Evolutionary conservation across 2,797 vertebrate species (phyloP).

Genomic region (Orientallactaga sibirica): DNA sequence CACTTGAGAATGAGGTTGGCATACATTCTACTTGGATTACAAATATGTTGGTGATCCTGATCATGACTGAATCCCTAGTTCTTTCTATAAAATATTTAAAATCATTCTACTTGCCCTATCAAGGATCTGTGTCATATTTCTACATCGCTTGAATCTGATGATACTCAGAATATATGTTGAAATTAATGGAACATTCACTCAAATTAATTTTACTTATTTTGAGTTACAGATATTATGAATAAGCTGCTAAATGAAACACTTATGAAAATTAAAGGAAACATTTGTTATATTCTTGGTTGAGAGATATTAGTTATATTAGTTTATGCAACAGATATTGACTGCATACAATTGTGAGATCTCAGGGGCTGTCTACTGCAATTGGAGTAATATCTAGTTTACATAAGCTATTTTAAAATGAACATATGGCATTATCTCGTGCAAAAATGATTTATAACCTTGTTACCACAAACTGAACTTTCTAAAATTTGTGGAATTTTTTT

Average conservation of each 20-base stretch:
- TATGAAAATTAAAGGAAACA: conserved; percentile 11
- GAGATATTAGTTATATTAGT: background rate
- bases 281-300: background rate
- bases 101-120: background rate
- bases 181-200: background rate
- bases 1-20: background rate
- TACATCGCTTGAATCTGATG: background rate
- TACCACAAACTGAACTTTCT: background rate
- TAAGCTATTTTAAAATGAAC: conserved; percentile 20
- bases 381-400: background rate
- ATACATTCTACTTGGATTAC: background rate
- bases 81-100: conserved; percentile 1
- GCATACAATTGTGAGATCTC: background rate
- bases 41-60: background rate
- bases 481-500: background rate
- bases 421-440: background rate
- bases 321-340: conserved; percentile 28
- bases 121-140: background rate
- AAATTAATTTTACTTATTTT: conserved; percentile 9
- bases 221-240: background rate
- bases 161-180: background rate
- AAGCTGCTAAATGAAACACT: conserved; percentile 10
- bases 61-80: background rate
- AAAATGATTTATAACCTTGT: conserved; percentile 8
- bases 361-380: background rate